Conservation (phyloP, 2,113 vertebrate species). For the Prunella himalayana region DNA sequence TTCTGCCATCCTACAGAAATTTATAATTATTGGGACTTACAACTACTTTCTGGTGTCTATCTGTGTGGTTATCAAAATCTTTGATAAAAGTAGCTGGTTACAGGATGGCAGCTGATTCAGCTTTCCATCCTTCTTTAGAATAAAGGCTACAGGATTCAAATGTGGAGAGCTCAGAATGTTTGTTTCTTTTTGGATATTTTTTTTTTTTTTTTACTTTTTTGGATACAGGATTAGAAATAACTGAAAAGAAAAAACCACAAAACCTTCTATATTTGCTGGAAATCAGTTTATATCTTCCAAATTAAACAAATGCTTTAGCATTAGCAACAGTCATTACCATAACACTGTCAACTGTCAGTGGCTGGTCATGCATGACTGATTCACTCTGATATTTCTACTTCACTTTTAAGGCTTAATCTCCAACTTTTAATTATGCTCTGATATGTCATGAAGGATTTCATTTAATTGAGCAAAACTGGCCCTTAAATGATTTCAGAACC, state of each 20-base stretch:
- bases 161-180: not conserved
- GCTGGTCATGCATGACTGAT: not conserved
- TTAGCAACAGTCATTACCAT: not conserved
- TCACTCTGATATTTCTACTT: not conserved
- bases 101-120: not conserved
- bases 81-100: not conserved
- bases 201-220: not conserved
- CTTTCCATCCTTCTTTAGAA: not conserved
- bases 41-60: not conserved
- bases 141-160: not conserved
- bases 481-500: not conserved
- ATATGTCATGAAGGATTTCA: not conserved
- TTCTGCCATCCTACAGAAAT: not conserved
- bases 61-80: not conserved
- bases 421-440: not conserved
- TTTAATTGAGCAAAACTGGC: not conserved
- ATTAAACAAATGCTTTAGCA: not conserved
- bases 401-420: not conserved
- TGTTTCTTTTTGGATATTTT: not conserved
- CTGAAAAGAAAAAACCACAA: not conserved
- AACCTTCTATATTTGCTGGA: not conserved
- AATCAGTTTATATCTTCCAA: not conserved
- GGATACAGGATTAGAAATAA: not conserved
- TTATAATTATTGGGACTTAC: not conserved
- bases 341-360: not conserved